Evolutionary conservation across 2,113 vertebrate genomes (phyloP).

Genomic region (Vireo altiloquus): DNA sequence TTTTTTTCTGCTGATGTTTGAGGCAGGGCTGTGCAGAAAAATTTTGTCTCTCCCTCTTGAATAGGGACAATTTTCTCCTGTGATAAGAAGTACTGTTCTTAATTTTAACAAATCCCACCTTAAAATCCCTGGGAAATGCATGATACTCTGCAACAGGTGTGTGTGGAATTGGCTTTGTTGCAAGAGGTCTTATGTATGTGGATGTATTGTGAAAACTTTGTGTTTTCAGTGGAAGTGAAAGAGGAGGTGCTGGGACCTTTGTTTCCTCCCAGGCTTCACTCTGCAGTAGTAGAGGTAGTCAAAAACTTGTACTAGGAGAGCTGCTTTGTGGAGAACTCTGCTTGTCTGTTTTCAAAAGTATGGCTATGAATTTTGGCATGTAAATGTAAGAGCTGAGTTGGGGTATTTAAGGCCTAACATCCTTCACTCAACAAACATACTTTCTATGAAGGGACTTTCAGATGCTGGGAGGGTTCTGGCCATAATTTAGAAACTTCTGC

Average conservation of each 20-base stretch:
- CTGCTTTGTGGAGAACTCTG: constrained; percentile 24
- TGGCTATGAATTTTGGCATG: constrained; percentile 23
- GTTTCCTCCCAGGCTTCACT: background rate
- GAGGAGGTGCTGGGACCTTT: background rate
- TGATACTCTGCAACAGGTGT: background rate
- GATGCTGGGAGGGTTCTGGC: background rate
- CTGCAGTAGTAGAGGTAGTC: background rate
- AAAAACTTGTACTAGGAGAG: background rate
- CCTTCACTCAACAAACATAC: background rate
- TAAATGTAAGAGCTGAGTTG: background rate
- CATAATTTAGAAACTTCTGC: background rate
- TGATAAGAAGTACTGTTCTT: background rate
- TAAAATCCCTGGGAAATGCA: background rate
- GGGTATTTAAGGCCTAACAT: background rate
- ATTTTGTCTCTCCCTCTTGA: background rate
- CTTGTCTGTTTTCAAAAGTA: constrained; percentile 20
- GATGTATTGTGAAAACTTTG: background rate
- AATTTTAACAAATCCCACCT: background rate
- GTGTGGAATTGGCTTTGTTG: background rate
- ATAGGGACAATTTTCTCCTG: background rate
- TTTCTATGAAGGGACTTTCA: background rate
- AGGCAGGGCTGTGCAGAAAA: background rate
- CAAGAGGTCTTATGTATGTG: background rate
- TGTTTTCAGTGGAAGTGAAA: background rate
- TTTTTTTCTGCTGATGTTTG: background rate